Base-by-base conservation (phyloP, 1,140 invertebrate species). In the Helicoverpa zea region DNA sequence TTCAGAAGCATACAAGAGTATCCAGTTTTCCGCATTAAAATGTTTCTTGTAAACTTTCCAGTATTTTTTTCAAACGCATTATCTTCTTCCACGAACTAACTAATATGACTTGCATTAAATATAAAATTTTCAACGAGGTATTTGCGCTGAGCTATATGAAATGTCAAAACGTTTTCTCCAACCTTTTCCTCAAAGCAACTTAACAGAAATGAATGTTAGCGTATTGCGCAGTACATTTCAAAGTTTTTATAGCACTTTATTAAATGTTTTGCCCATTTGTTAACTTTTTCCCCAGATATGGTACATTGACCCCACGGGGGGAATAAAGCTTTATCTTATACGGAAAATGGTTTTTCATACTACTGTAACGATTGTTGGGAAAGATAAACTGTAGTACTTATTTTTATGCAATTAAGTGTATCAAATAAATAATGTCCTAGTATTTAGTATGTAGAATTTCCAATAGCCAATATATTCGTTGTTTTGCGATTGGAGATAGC, bases 211-310 rank as follows among this genome's bases (percentile, higher is more conserved):
- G 10, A 51, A 49, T 16, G 47, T 54, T 70, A 70, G 3, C 12
- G 49, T 29, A 35, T 64, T 43, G 30, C 35, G 30, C 29, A 29
- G 66, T 14, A 70, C 66, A 70, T 23, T 70, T 16, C 18, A 9
- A 70, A 70, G 49, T 70, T 70, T 70, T 70, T 52, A 68, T 51
- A 51, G 47, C 18, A 23, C 49, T 70, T 52, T 70, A 29, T 52
- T 29, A 70, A 70, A 52, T 70, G 49, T 70, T 70, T 29, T 52
- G 47, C 29, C 66, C 43, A 16, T 68, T 51, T 52, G 49, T 51
- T 52, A 23, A 29, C 49, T 52, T 54, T 70, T 52, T 52, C 18
- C 12, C 12, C 29, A 70, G 35, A 70, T 52, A 43, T 66, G 63
- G 43, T 18, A 18, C 43, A 49, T 66, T 49, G 49, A 70, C 18